A percentile compares a stretch with the other conserved stretches of the same genome.
Conservation (phyloP, 2,113 vertebrate genomes). For the Nymphicus hollandicus region DNA sequence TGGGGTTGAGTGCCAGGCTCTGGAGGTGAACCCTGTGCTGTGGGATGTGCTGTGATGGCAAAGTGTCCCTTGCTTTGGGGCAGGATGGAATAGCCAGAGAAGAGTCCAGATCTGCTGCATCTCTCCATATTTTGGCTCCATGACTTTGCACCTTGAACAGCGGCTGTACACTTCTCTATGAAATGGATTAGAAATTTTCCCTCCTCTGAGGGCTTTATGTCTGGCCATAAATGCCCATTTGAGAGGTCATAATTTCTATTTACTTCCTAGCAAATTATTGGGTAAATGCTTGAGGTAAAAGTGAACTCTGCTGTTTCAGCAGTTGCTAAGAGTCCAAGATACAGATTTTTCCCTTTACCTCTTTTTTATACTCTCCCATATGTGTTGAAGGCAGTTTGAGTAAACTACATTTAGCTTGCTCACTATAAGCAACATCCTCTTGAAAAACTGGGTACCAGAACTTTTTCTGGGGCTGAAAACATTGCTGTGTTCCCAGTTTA, state of each 20-base stretch:
- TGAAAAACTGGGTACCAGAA: background rate
- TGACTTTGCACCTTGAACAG: background rate
- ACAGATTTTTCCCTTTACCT: background rate
- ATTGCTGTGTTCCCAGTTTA: background rate
- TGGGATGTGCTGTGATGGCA: background rate
- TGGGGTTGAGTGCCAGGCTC: background rate
- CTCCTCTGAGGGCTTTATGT: background rate
- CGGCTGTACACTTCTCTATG: background rate
- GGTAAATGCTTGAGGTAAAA: background rate
- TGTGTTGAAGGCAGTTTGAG: background rate
- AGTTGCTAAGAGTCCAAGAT: background rate
- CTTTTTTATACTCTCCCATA: background rate
- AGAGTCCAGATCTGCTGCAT: background rate
- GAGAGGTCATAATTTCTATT: background rate
- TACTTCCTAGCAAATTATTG: background rate
- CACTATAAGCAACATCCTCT: background rate
- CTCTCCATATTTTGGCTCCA: accelerated
- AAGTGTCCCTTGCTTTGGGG: background rate
- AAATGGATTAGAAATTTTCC: background rate
- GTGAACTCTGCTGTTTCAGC: background rate
- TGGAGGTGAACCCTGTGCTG: background rate
- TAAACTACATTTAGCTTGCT: background rate
- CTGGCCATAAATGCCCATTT: background rate
- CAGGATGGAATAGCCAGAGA: background rate
- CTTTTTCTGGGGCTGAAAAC: background rate